phyloP scores from a whole-genome alignment of 1,140 invertebrate species.

The Zeugodacus cucurbitae region DNA sequence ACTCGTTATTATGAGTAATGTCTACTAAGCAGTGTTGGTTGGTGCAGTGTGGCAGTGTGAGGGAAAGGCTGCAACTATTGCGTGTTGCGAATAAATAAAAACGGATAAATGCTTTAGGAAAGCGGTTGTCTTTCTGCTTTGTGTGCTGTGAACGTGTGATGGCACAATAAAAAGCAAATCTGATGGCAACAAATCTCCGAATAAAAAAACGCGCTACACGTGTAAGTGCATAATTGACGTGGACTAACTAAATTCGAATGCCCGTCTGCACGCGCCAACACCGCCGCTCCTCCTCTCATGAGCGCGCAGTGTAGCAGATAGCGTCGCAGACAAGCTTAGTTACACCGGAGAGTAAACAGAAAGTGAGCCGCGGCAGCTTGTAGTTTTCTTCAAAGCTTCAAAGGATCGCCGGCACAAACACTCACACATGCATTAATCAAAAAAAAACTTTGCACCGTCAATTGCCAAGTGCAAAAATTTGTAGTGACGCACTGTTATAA shows the following conservation, averaged over 20 bases:
- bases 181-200: neutral
- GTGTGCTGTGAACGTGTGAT: neutral
- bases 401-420: neutral
- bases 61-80: neutral
- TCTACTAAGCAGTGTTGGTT: neutral
- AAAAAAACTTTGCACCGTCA: neutral
- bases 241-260: neutral
- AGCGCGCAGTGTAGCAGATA: neutral
- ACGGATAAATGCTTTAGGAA: neutral
- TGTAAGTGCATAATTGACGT: neutral
- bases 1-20: neutral
- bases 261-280: neutral
- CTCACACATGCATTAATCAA: neutral
- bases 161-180: neutral
- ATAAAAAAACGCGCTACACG: neutral
- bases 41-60: neutral
- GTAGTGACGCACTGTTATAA: neutral
- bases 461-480: neutral
- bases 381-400: neutral
- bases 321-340: neutral
- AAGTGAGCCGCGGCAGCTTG: neutral
- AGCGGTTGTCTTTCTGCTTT: neutral
- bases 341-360: neutral
- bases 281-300: neutral
- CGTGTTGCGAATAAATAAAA: slow-evolving; percentile 27